Base-by-base conservation (phyloP, 2,888 invertebrate genomes). In the Aphodius sticticus region DNA sequence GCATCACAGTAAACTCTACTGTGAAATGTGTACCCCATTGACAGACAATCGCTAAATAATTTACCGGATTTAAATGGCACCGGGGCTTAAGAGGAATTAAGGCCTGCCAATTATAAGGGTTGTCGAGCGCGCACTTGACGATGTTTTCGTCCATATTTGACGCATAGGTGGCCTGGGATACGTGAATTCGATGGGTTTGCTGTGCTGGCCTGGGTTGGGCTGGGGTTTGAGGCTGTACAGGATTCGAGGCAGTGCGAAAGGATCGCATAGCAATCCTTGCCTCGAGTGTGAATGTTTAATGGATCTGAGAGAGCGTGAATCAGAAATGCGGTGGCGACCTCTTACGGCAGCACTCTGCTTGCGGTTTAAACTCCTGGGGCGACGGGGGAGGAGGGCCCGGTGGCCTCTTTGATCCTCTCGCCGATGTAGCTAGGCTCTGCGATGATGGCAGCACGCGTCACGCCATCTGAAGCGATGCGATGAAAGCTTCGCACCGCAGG, bases 251-350 rank as follows among this genome's bases (percentile, higher is more conserved):
- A 2, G 12, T 53, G 36, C 74, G 35, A 74, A 74, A 74, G 74
- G 74, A 74, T 35, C 74, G 26, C 36, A n/a, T 53, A 84, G 86
- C 86, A 87, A 87, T 87, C 86, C 87, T 87, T 86, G 87, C 87
- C 88, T 86, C 86, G 86, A 88, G 88, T 88, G 87, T 88, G 87
- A 88, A 88, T 88, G 87, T 88, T 88, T 88, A 88, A 88, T 88
- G 88, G 88, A 85, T 87, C 87, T 87, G 87, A 87, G 87, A 88
- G 87, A 87, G 88, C 86, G 85, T 85, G 87, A 86, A 87, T 86
- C 86, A 86, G 86, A 83, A 86, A 86, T 86, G 88, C 83, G 84
- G 86, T 84, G 85, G 84, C 84, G 86, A 85, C 86, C 86, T 86
- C 86, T 86, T 86, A 84, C 84, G 83, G 84, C 84, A 77, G 85